Evolutionary conservation across 2,888 invertebrate genomes (phyloP).

Genomic region (Ophonus ardosiacus): DNA sequence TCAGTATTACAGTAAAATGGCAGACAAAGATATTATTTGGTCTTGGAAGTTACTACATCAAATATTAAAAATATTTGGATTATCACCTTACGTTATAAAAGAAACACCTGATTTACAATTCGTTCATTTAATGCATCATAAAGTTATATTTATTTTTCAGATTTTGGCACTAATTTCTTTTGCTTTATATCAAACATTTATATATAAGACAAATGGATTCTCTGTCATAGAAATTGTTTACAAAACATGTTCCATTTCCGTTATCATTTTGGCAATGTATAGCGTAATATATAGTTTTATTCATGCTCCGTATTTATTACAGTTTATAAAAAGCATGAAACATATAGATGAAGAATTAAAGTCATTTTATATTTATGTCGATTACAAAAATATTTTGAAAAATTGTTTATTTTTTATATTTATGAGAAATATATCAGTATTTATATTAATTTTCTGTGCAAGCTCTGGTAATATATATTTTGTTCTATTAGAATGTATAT

Average conservation of each 20-base stretch:
- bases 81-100: not conserved
- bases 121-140: not conserved
- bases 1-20: not conserved
- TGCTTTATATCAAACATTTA: not conserved
- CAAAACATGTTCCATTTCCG: not conserved
- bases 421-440: not conserved
- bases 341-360: not conserved
- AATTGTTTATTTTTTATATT: not conserved
- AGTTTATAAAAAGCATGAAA: not conserved
- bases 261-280: not conserved
- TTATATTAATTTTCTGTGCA: not conserved
- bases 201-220: too few relatives aligned
- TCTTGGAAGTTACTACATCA: not conserved
- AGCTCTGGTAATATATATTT: not conserved
- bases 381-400: not conserved
- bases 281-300: not conserved
- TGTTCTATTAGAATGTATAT: too few relatives aligned
- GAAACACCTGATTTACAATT: not conserved
- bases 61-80: not conserved
- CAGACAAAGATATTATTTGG: not conserved
- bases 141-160: not conserved
- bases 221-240: too few relatives aligned
- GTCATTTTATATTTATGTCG: not conserved
- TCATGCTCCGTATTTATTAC: not conserved
- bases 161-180: not conserved